Percentiles rank a stretch among this genome's conserved stretches.
Conservation (phyloP, 1,140 invertebrate species). For the Eurosta solidaginis region DNA sequence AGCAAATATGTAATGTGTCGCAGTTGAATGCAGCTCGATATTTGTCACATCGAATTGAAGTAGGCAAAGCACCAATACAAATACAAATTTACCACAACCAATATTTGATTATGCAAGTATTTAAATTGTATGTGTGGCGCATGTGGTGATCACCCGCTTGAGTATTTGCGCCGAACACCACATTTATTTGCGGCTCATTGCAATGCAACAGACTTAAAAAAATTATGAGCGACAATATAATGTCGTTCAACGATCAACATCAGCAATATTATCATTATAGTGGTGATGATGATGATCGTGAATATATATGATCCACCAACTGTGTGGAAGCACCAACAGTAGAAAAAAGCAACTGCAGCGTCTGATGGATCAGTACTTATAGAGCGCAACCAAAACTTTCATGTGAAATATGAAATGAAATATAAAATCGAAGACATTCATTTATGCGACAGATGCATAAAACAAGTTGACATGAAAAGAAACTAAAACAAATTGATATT, state of each 20-base stretch:
- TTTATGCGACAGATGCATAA: slow-evolving; percentile 28
- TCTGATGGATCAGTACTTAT: slow-evolving; percentile 3
- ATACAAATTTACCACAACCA: no score
- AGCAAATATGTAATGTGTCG: slow-evolving; percentile 18
- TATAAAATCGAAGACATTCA: slow-evolving; percentile 27
- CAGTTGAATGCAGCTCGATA: slow-evolving; percentile 27
- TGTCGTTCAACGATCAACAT: slow-evolving; percentile 22
- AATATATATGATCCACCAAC: background rate
- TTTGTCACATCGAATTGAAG: slow-evolving; percentile 23
- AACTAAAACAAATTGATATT: background rate
- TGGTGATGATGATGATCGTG: background rate
- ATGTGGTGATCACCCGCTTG: background rate
- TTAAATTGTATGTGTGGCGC: background rate
- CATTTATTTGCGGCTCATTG: slow-evolving; percentile 54
- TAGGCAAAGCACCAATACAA: background rate
- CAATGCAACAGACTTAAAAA: slow-evolving; percentile 58
- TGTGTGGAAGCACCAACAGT: no score
- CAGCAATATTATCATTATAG: slow-evolving; percentile 10
- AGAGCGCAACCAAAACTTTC: slow-evolving; percentile 20
- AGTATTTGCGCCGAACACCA: background rate
- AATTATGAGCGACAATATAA: slow-evolving; percentile 41
- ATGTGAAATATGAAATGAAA: slow-evolving; percentile 25
- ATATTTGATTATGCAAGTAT: background rate
- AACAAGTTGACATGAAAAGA: background rate
- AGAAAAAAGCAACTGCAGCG: background rate